Conservation (phyloP, 64 coral and sea anemone genomes). For the Trachythela sp. region DNA sequence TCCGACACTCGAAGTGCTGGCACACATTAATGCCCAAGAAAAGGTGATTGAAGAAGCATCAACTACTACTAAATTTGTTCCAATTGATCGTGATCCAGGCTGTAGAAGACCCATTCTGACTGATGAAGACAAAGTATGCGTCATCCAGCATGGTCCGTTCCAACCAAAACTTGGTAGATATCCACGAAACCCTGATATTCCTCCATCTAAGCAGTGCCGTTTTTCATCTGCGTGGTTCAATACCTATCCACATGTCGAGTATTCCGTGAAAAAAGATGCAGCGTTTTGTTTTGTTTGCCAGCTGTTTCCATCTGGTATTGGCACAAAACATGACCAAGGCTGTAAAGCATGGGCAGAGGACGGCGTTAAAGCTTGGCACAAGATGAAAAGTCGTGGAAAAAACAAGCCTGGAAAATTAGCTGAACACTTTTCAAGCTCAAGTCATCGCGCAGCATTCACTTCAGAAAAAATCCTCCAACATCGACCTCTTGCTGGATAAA, state of each 20-base stretch:
- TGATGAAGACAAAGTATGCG: neutral
- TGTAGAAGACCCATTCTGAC: constrained; percentile 16
- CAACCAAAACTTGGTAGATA: neutral
- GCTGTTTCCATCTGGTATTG: constrained; percentile 13
- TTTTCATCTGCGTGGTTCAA: constrained; percentile 14
- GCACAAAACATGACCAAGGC: constrained; percentile 17
- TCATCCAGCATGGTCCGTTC: constrained; percentile 16
- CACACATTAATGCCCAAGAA: neutral
- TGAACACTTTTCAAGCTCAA: neutral
- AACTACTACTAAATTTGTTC: neutral
- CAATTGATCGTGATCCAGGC: neutral
- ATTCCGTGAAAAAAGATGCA: neutral
- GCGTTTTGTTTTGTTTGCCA: constrained; percentile 16
- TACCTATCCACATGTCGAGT: neutral
- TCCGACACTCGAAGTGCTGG: neutral
- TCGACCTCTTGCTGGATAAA: constrained; percentile 4
- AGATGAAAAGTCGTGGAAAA: too few species aligned
- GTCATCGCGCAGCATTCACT: neutral
- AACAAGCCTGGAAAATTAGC: constrained; percentile 19
- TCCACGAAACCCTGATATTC: neutral
- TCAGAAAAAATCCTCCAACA: neutral
- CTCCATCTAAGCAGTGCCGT: neutral
- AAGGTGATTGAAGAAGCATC: neutral
- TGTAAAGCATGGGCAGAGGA: constrained; percentile 14
- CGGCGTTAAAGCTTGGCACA: neutral